Evolutionary conservation across 2,888 invertebrate genomes (phyloP).

Genomic region (Magallana nippona): DNA sequence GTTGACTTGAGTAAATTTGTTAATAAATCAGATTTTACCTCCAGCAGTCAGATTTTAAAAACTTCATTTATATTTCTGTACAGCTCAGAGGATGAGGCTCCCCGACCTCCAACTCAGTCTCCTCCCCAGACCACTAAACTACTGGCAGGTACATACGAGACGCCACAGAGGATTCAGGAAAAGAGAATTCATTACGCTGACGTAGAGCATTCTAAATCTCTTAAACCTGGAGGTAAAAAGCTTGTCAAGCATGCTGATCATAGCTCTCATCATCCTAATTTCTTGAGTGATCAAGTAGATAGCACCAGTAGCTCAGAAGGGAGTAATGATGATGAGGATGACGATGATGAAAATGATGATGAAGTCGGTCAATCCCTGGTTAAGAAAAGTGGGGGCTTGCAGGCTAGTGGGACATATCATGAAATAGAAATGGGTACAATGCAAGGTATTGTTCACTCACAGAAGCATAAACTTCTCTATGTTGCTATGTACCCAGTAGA

Average conservation of each 20-base stretch:
- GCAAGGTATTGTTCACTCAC: constrained; percentile 29
- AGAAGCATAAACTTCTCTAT: background rate
- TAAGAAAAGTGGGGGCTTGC: constrained; percentile 12
- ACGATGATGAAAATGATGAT: background rate
- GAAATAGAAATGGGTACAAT: constrained; percentile 35
- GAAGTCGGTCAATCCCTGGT: background rate
- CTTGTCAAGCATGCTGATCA: constrained; percentile 21
- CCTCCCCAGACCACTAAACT: constrained; percentile 17
- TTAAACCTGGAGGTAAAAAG: constrained; percentile 21
- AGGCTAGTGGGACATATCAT: constrained; percentile 43
- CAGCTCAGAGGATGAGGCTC: constrained; percentile 30
- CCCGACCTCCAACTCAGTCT: constrained; percentile 29
- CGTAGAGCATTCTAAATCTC: background rate
- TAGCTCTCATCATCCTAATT: constrained; percentile 40
- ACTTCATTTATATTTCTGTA: background rate
- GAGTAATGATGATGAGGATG: constrained; percentile 11
- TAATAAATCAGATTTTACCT: no score
- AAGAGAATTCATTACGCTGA: background rate
- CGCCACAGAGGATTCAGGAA: constrained; percentile 11
- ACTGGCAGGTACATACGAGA: constrained; percentile 20
- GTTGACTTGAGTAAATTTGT: no score
- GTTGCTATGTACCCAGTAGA: constrained; percentile 21
- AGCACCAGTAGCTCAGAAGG: background rate
- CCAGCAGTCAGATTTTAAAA: background rate
- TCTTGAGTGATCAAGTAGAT: constrained; percentile 35